phyloP scores from a whole-genome alignment of 2,797 vertebrate genomes.

The Hemibagrus guttatus region DNA sequence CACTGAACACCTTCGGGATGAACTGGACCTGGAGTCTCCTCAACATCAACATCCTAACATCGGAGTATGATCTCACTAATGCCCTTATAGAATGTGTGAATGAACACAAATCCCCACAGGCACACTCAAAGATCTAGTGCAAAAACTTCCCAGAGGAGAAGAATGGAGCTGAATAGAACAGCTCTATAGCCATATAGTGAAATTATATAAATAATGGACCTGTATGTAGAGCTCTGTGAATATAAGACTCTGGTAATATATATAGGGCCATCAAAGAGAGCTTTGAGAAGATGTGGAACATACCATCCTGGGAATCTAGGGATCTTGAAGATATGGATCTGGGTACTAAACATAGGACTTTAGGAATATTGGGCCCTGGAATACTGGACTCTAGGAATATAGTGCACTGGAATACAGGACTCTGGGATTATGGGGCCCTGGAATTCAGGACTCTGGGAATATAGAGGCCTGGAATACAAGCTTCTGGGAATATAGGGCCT shows the following conservation, averaged over 20 bases:
- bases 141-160: too few species aligned
- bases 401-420: background rate
- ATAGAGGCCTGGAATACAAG: background rate
- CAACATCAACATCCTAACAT: too few species aligned
- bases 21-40: too few species aligned
- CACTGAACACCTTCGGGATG: too few species aligned
- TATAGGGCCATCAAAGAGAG: background rate
- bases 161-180: too few species aligned
- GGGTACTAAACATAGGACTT: background rate
- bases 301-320: too few species aligned
- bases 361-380: background rate
- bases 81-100: background rate
- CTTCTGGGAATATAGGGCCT: background rate
- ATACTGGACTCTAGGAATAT: background rate
- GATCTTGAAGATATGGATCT: too few species aligned
- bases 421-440: background rate
- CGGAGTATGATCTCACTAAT: too few species aligned
- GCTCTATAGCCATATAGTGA: too few species aligned
- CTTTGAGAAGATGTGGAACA: background rate
- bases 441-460: background rate
- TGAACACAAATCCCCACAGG: background rate
- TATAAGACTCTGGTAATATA: background rate
- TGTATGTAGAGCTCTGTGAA: background rate
- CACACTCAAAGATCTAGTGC: too few species aligned
- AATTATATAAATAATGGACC: background rate